Base-by-base conservation (phyloP, 2,888 invertebrate species). In the Fabriciana adippe region DNA sequence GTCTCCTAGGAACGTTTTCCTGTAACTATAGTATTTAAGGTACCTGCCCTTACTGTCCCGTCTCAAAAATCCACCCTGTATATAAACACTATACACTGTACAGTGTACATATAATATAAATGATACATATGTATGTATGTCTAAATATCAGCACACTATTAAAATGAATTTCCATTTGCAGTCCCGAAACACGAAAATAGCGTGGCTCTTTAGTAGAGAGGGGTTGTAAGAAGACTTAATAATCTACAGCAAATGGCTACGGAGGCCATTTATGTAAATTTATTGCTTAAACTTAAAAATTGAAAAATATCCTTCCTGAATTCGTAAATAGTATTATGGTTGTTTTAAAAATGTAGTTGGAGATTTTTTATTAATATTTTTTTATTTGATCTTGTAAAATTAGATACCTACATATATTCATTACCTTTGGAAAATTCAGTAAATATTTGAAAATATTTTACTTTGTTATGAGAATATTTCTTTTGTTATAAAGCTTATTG, bases 111-210 rank as follows among this genome's bases (percentile, higher is more conserved):
- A 13, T 11, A 21, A 59, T 48, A 31, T 16, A 48, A 48, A 59
- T 48, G 26, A 48, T 18, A 59, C 31, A 61, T 35, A 45, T 11
- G 41, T 41, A 80, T 80, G n/a, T n/a, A 85, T 86, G 92, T 91
- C 92, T 90, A 92, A 92, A 90, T 83, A 90, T 88, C 85, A 87
- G 87, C 87, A 86, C 85, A 88, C 92, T 90, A 92, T 93, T 93
- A 91, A 93, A 92, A 93, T 93, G 91, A 89, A 88, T 88, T 89
- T 88, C 90, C 92, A 93, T 93, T 93, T 93, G 92, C 92, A 90
- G 84, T 85, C 82, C 81, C 85, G 86, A 86, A 90, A 93, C 93
- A 93, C 90, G 93, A 90, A 93, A 93, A 93, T 92, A 90, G 93
- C 93, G 93, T 93, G 93, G 93, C 92, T 88, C 87, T 91, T 86